Conservation (phyloP, 2,888 invertebrate genomes). For the Tachina lurida region DNA sequence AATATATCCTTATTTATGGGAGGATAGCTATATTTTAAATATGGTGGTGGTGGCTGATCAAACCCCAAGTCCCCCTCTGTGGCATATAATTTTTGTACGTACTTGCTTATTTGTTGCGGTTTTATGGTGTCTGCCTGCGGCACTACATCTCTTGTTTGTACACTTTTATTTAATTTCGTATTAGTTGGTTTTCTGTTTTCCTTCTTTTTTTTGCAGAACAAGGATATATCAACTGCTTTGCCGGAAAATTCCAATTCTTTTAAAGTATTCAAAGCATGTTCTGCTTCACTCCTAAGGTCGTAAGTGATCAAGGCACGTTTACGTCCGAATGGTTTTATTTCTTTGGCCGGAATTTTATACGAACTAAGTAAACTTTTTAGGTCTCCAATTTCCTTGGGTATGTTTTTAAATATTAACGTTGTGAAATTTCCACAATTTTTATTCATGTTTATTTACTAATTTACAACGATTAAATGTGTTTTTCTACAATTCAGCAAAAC, state of each 20-base stretch:
- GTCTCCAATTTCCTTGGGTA: constrained; percentile 76
- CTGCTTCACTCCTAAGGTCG: constrained; percentile 70
- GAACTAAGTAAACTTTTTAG: constrained; percentile 73
- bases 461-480: too few species aligned
- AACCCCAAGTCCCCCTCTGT: constrained; percentile 86
- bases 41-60: constrained; percentile 89
- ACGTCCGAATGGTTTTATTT: constrained; percentile 75
- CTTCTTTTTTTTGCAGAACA: constrained; percentile 62
- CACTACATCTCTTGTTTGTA: constrained; percentile 39
- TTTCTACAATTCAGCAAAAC: too few species aligned
- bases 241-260: constrained; percentile 61
- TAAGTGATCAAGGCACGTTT: constrained; percentile 76
- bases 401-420: constrained; percentile 77
- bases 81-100: constrained; percentile 85
- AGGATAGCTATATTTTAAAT: constrained; percentile 92
- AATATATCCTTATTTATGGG: constrained; percentile 88
- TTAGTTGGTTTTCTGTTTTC: constrained; percentile 42
- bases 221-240: constrained; percentile 43
- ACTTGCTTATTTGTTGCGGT: constrained; percentile 83
- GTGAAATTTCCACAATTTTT: constrained; percentile 33
- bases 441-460: constrained; percentile 52
- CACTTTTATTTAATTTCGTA: constrained; percentile 71
- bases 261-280: constrained; percentile 74
- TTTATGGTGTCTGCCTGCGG: constrained; percentile 71
- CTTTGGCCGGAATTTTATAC: constrained; percentile 73